Conservation (phyloP, 2,888 invertebrate genomes). For the Platerodrilus igneus region DNA sequence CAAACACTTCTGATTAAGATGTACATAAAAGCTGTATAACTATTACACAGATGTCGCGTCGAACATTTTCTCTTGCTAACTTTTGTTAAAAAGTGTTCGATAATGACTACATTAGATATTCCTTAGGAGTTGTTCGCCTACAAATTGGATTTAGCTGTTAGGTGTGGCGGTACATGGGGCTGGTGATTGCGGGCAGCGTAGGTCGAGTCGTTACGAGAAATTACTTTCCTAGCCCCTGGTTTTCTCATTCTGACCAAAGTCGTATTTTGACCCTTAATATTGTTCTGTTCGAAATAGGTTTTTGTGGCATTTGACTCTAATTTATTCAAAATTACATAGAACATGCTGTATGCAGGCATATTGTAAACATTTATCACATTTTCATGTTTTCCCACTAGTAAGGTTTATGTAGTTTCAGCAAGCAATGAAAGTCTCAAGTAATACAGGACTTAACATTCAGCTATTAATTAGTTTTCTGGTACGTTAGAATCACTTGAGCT, state of each 20-base stretch:
- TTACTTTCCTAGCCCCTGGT: conserved; percentile 21
- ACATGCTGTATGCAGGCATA: no score
- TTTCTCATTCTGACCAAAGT: conserved; percentile 20
- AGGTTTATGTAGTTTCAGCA: no score
- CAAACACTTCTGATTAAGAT: conserved; percentile 24
- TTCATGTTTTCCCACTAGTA: no score
- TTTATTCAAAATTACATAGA: no score
- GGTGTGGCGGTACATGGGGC: conserved; percentile 24
- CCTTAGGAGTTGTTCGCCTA: conserved; percentile 23
- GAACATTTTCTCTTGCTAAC: conserved; percentile 11
- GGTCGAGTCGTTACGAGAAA: conserved; percentile 25
- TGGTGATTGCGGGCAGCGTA: conserved; percentile 25
- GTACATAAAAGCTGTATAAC: conserved; percentile 21
- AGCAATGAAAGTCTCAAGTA: no score
- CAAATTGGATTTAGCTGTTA: conserved; percentile 26
- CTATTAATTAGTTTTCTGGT: no score
- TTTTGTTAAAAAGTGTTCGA: conserved; percentile 18
- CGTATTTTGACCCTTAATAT: conserved; percentile 19
- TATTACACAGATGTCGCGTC: conserved; percentile 11
- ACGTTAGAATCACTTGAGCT: no score
- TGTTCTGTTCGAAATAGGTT: no score
- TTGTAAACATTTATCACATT: no score
- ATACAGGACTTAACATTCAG: no score
- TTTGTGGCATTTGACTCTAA: no score
- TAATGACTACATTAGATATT: conserved; percentile 24